A percentile compares a stretch with the other conserved stretches of the same genome.
phyloP scores from a whole-genome alignment of 2,797 vertebrate genomes.

The Petrocephalus schoutedeni region DNA sequence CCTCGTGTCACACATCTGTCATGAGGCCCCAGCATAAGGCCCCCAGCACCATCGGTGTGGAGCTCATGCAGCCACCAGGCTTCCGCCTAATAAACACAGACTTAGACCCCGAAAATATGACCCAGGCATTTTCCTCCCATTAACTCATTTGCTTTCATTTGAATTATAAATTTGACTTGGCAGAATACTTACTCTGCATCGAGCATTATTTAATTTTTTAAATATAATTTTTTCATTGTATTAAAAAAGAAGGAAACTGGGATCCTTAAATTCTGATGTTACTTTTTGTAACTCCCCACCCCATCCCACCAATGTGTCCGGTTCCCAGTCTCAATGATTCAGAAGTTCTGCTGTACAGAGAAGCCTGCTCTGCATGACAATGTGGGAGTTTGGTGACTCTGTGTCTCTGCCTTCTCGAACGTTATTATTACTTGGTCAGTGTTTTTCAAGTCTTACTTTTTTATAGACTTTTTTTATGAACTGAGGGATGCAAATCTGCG shows the following conservation, averaged over 20 bases:
- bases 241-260: not conserved
- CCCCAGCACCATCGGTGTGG: not conserved
- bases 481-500: conserved; percentile 4
- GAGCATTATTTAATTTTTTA: not conserved
- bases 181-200: not conserved
- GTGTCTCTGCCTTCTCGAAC: not conserved
- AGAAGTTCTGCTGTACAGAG: not conserved
- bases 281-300: not conserved
- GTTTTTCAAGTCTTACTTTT: not conserved
- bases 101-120: not conserved
- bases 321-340: not conserved
- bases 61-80: not conserved
- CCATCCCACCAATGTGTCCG: not conserved
- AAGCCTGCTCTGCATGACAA: not conserved
- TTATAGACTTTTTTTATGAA: not conserved
- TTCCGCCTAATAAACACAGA: not conserved
- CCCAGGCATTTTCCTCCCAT: not conserved
- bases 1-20: conserved; percentile 19
- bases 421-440: not conserved
- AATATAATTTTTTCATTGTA: not conserved
- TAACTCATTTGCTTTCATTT: not conserved
- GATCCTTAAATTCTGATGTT: not conserved
- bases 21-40: not conserved
- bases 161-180: not conserved
- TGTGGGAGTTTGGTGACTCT: not conserved